phyloP scores from a whole-genome alignment of 2,113 vertebrate species.

The Triplophysa siluroides region DNA sequence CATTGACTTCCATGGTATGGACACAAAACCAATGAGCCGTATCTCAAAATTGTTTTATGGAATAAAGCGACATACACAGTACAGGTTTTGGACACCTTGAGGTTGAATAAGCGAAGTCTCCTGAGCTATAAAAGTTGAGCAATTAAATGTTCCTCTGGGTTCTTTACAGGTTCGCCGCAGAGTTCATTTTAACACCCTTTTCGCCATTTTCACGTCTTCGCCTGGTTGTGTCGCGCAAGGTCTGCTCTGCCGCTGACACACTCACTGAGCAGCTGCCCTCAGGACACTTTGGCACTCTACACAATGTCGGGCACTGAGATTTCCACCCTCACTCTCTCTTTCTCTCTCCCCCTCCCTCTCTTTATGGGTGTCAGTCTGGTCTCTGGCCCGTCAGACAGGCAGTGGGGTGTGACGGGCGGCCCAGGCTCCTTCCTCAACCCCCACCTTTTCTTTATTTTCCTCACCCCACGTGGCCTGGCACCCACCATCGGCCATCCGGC shows the following conservation, averaged over 20 bases:
- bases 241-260: not conserved
- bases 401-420: conserved; percentile 76
- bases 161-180: too few relatives aligned
- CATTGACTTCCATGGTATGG: too few relatives aligned
- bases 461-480: conserved; percentile 74
- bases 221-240: not conserved
- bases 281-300: conserved; percentile 30
- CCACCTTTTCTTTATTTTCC: conserved; percentile 49
- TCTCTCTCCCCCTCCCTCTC: conserved; percentile 45
- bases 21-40: too few relatives aligned
- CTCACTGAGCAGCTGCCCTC: conserved; percentile 28
- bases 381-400: conserved; percentile 74
- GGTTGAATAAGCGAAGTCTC: too few relatives aligned
- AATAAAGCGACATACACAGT: too few relatives aligned
- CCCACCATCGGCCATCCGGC: conserved; percentile 73
- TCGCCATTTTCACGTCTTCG: not conserved
- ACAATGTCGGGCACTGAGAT: conserved; percentile 19
- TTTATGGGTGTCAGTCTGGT: conserved; percentile 68
- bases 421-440: conserved; percentile 62
- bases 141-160: too few relatives aligned
- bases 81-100: too few relatives aligned
- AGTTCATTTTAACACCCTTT: too few relatives aligned
- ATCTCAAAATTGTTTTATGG: too few relatives aligned
- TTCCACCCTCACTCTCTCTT: conserved; percentile 56
- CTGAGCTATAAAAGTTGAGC: too few relatives aligned